Evolutionary conservation across 2,113 vertebrate genomes (phyloP).

Genomic region (Scomber japonicus): DNA sequence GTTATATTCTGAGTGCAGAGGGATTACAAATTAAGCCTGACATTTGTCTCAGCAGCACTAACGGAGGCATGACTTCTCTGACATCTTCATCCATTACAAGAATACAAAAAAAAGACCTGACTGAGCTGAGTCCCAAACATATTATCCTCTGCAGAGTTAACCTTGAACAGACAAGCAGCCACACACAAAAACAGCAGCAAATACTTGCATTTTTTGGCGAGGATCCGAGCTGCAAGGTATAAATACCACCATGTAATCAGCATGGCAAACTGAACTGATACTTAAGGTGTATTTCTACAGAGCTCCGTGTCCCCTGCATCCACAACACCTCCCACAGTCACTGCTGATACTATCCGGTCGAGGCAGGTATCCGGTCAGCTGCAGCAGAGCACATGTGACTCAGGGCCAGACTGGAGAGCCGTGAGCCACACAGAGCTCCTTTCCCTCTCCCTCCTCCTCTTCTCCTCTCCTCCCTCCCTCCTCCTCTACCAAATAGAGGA

Average conservation of each 20-base stretch:
- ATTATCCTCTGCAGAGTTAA: constrained; percentile 48
- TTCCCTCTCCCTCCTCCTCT: constrained; percentile 10
- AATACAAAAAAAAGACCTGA: not conserved
- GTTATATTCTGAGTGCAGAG: not conserved
- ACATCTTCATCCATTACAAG: constrained; percentile 2
- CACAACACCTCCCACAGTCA: constrained; percentile 50
- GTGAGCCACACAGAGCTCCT: constrained; percentile 42
- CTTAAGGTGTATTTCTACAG: constrained; percentile 46
- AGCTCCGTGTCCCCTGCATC: constrained; percentile 48
- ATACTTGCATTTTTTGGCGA: constrained; percentile 82
- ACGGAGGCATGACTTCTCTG: constrained; percentile 9
- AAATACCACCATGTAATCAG: constrained; percentile 82
- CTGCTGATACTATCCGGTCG: constrained; percentile 12
- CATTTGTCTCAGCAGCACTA: constrained; percentile 19
- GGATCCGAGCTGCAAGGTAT: constrained; percentile 78
- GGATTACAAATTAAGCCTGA: constrained; percentile 25
- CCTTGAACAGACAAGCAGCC: constrained; percentile 58
- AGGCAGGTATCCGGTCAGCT: constrained; percentile 58
- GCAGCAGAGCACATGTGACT: constrained; percentile 72
- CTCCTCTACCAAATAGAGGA: constrained; percentile 42
- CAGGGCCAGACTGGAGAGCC: constrained; percentile 36
- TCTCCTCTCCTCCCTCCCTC: constrained; percentile 38
- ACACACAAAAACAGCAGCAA: constrained; percentile 40
- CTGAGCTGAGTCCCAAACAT: constrained; percentile 9
- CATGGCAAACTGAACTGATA: constrained; percentile 72